Evolutionary conservation across 2,888 invertebrate species (phyloP).

Genomic region (Dasysyrphus albostriatus): DNA sequence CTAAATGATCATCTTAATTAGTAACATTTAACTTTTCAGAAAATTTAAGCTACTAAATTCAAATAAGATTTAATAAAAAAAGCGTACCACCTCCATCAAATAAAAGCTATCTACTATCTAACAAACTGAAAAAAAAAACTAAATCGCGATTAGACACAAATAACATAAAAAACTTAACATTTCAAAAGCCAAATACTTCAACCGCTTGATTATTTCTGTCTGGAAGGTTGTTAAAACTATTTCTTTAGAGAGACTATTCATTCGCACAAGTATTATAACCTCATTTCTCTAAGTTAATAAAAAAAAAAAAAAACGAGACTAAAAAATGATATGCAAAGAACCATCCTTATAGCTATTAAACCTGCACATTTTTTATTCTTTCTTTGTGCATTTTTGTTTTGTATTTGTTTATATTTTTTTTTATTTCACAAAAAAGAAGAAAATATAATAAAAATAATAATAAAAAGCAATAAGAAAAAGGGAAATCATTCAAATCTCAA

Average conservation of each 20-base stretch:
- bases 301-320: slow-evolving; percentile 1
- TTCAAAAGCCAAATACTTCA: neutral
- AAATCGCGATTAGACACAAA: no score
- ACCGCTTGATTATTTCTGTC: neutral
- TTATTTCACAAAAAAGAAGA: slow-evolving; percentile 3
- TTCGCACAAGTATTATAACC: slow-evolving; percentile 20
- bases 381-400: slow-evolving; percentile 4
- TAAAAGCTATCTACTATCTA: no score
- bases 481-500: slow-evolving; percentile 60
- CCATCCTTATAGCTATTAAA: slow-evolving; percentile 29
- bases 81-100: no score
- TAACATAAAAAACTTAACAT: neutral
- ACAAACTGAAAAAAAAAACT: no score
- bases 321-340: slow-evolving; percentile 30
- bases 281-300: slow-evolving; percentile 33
- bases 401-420: slow-evolving; percentile 10
- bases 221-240: neutral
- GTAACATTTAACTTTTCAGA: no score
- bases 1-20: no score
- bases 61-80: no score
- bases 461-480: slow-evolving; percentile 46
- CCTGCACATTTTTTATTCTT: slow-evolving; percentile 12
- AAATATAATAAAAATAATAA: slow-evolving; percentile 11
- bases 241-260: slow-evolving; percentile 1
- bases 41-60: no score